These are phyloP conservation scores for Phoebastria nigripes DNA, from an alignment of 2,797 vertebrate species.

Conservation along the genomic window DNA sequence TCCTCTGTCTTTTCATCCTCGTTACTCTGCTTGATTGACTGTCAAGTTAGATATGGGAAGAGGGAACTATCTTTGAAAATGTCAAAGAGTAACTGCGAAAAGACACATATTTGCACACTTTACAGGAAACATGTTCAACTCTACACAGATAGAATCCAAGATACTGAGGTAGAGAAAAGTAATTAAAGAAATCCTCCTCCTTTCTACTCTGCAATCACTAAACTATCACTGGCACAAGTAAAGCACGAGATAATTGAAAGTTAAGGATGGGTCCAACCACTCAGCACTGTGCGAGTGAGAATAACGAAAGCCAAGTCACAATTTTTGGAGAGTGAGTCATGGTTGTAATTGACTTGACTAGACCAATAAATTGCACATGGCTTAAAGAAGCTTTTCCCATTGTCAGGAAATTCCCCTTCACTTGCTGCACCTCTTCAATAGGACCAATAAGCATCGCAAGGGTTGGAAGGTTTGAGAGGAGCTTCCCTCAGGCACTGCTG, in stretches of 20 bases:
- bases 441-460: not conserved
- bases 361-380: not conserved
- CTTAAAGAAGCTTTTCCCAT: not conserved
- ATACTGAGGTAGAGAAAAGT: not conserved
- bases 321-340: not conserved
- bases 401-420: not conserved
- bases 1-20: not conserved
- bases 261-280: not conserved
- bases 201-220: not conserved
- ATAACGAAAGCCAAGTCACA: not conserved
- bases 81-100: slow-evolving; percentile 45
- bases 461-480: not conserved
- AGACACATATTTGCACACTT: slow-evolving; percentile 48
- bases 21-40: not conserved
- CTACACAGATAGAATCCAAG: not conserved
- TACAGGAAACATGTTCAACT: not conserved
- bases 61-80: slow-evolving; percentile 33
- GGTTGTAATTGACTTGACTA: not conserved
- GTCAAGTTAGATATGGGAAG: not conserved
- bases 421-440: not conserved
- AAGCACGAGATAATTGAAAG: not conserved
- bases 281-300: not conserved
- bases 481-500: not conserved
- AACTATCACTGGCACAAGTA: not conserved
- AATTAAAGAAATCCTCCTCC: slow-evolving; percentile 4